Conservation (phyloP, 2,888 invertebrate species). For the Serripes groenlandicus region DNA sequence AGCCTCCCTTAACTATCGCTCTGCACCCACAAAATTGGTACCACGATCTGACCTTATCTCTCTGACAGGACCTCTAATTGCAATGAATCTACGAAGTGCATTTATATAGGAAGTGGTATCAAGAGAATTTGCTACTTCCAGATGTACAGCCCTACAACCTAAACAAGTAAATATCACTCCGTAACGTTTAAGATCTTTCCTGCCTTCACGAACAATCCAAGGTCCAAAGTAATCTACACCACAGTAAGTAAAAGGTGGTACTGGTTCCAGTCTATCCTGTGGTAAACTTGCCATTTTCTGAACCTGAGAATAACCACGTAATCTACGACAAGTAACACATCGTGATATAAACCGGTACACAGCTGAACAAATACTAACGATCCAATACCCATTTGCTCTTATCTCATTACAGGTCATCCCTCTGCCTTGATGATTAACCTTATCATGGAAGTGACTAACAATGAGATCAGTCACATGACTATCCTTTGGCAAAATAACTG, state of each 20-base stretch:
- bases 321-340: constrained; percentile 77
- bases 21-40: constrained; percentile 34
- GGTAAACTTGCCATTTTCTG: constrained; percentile 81
- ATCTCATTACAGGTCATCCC: constrained; percentile 65
- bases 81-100: constrained; percentile 29
- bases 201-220: constrained; percentile 68
- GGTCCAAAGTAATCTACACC: constrained; percentile 21
- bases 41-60: constrained; percentile 24
- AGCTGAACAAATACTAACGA: constrained; percentile 68
- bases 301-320: constrained; percentile 67
- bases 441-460: constrained; percentile 63
- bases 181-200: constrained; percentile 77
- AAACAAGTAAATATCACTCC: constrained; percentile 82
- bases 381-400: constrained; percentile 76
- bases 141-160: constrained; percentile 76
- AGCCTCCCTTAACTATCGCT: constrained; percentile 17
- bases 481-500: constrained; percentile 61
- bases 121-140: constrained; percentile 68
- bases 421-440: constrained; percentile 59
- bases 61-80: constrained; percentile 25
- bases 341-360: constrained; percentile 63
- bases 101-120: constrained; percentile 68
- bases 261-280: constrained; percentile 64
- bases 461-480: constrained; percentile 58
- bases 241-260: constrained; percentile 32